A percentile compares a stretch with the other conserved stretches of the same genome.
Evolutionary conservation across 1,140 invertebrate species (phyloP).

Genomic region (Hermatobates lingyangjiaoensis): DNA sequence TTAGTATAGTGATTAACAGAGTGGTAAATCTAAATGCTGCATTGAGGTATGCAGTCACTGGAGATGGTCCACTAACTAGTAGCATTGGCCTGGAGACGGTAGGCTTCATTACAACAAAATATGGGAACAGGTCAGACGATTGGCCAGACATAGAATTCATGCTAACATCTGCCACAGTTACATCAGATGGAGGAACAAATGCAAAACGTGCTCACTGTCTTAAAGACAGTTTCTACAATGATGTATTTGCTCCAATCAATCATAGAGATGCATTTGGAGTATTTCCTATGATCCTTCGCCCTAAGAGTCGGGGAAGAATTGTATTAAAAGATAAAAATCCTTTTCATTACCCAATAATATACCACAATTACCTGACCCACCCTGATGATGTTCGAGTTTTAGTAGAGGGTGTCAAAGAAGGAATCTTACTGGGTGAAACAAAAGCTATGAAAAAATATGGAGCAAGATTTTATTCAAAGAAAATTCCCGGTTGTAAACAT

Average conservation of each 20-base stretch:
- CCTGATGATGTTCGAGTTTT: slow-evolving; percentile 57
- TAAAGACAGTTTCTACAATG: slow-evolving; percentile 56
- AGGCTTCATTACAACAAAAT: slow-evolving; percentile 70
- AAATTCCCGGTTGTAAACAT: slow-evolving; percentile 59
- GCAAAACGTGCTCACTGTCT: slow-evolving; percentile 59
- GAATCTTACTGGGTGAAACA: slow-evolving; percentile 47
- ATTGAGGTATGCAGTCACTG: slow-evolving; percentile 50
- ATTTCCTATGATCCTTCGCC: slow-evolving; percentile 71
- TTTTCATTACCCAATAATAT: slow-evolving; percentile 61
- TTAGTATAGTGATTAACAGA: slow-evolving; percentile 52
- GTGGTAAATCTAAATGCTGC: slow-evolving; percentile 58
- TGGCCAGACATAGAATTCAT: slow-evolving; percentile 85
- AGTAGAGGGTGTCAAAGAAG: slow-evolving; percentile 67
- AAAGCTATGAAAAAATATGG: slow-evolving; percentile 37
- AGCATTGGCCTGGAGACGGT: slow-evolving; percentile 66
- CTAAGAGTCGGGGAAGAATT: slow-evolving; percentile 63
- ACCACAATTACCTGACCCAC: slow-evolving; percentile 75
- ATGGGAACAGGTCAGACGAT: slow-evolving; percentile 59
- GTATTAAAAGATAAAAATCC: slow-evolving; percentile 59
- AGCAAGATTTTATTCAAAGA: slow-evolving; percentile 45
- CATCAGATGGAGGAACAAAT: slow-evolving; percentile 46
- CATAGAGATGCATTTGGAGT: slow-evolving; percentile 55
- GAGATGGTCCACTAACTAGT: slow-evolving; percentile 62
- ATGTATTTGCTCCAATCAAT: slow-evolving; percentile 45
- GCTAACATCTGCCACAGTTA: slow-evolving; percentile 59